Base-by-base conservation (phyloP, 2,888 invertebrate species). In the Sinhomidia bicolor region DNA sequence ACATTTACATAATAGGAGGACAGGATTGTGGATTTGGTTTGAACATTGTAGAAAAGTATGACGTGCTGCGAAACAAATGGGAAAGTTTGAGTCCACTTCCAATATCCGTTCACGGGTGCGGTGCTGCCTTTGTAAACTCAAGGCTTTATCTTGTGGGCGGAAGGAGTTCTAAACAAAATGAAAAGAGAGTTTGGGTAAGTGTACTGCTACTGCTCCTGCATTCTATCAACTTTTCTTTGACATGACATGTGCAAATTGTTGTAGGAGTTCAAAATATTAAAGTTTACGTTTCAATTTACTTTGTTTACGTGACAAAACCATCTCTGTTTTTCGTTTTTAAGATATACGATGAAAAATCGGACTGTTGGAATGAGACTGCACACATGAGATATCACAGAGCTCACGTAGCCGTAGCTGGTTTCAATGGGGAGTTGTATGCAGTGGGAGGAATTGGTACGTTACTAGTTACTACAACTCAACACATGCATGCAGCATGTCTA, bases 1-100 rank as follows among this genome's bases (percentile, higher is more conserved):
- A 91, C 26, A 90, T 93, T 7, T 93, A 92, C 82, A 92, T 93
- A 51, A 91, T 93, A 32, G 93, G 93, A 81, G 93, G 93, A 41
- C 91, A 92, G 88, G 92, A 92, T 87, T 91, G 91, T 79, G 92
- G 92, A 23, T 91, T 90, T 62, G 90, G 92, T n/a, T 89, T 93
- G 20, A 91, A 92, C 62, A 92, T 92, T 9, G 93, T 92, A 20
- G 93, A 93, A 85, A 91, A 91, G 51, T 93, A 93, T 87, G 92
- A 92, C 85, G 91, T 93, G 10, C 90, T 92, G 10, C 86, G 90
- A 32, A 93, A 93, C 89, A 90, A 89, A 71, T 93, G 93, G 93
- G 90, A 90, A 57, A 90, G 91, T 9, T 81, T 93, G 9, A 88
- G 91, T 57, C 91, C 91, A n/a, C 91, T 93, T 32, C 93, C 93